These are phyloP conservation scores for Saccopteryx bilineata DNA, from an alignment of 2,113 vertebrate genomes.

Conservation along the genomic window DNA sequence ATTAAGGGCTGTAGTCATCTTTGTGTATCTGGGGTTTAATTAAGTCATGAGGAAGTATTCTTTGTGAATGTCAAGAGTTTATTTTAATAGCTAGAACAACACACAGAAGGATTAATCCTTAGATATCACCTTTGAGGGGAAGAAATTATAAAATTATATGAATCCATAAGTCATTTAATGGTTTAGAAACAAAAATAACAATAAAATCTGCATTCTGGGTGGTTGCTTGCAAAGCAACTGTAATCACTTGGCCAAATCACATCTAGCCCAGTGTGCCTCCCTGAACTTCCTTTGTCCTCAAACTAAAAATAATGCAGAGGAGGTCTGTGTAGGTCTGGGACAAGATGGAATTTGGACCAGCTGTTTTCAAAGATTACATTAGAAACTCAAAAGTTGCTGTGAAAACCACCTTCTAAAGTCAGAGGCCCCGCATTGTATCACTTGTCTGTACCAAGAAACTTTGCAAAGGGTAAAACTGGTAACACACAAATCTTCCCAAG, in stretches of 20 bases:
- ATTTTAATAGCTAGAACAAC: background rate
- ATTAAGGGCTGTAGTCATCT: background rate
- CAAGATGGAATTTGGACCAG: slow-evolving; percentile 56
- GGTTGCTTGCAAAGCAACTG: slow-evolving; percentile 38
- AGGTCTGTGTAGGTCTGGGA: slow-evolving; percentile 61
- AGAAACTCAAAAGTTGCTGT: slow-evolving; percentile 49
- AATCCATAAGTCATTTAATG: slow-evolving; percentile 34
- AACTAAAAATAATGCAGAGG: slow-evolving; percentile 29
- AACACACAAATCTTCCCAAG: slow-evolving; percentile 25
- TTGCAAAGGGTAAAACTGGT: background rate
- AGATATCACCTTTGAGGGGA: background rate
- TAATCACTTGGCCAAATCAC: background rate
- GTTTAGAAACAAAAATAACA: slow-evolving; percentile 13
- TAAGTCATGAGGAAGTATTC: background rate
- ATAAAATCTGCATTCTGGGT: slow-evolving; percentile 32
- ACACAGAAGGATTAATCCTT: background rate
- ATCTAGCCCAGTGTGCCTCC: slow-evolving; percentile 3
- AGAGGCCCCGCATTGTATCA: background rate
- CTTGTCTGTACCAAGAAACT: background rate
- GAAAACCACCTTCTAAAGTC: background rate
- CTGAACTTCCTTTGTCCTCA: slow-evolving; percentile 64
- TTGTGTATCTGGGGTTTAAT: background rate
- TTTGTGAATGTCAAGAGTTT: background rate
- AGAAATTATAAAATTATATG: background rate
- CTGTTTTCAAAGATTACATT: slow-evolving; percentile 66